These are phyloP conservation scores for Nemoura dubitans DNA, from an alignment of 2,888 invertebrate genomes.

Conservation along the genomic window DNA sequence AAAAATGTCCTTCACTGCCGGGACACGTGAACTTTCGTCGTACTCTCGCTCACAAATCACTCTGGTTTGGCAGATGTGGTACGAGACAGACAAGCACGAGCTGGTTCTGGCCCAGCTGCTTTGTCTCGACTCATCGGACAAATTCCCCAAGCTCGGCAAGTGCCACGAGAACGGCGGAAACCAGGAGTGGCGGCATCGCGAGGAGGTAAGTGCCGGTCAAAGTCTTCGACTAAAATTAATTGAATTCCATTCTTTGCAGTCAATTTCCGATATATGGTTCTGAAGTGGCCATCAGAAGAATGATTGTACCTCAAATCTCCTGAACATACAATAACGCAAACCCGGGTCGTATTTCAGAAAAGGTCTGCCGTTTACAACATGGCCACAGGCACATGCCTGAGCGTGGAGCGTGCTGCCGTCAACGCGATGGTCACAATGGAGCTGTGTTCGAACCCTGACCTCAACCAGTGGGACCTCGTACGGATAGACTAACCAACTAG, in stretches of 20 bases:
- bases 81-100: slow-evolving; percentile 84
- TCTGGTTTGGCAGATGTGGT: slow-evolving; percentile 75
- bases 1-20: too few species aligned
- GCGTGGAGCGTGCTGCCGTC: slow-evolving; percentile 61
- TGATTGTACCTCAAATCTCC: too few species aligned
- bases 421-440: slow-evolving; percentile 67
- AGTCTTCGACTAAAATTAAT: too few species aligned
- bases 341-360: slow-evolving; percentile 62
- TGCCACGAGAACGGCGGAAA: slow-evolving; percentile 92
- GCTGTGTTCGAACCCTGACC: slow-evolving; percentile 66
- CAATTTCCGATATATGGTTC: too few species aligned
- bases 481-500: not conserved
- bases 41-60: too few species aligned
- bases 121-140: slow-evolving; percentile 80
- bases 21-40: too few species aligned
- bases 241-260: too few species aligned
- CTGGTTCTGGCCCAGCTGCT: slow-evolving; percentile 83
- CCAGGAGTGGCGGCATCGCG: slow-evolving; percentile 91
- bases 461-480: slow-evolving; percentile 67
- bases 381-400: slow-evolving; percentile 86
- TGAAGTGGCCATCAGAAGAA: too few species aligned
- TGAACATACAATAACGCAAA: slow-evolving; percentile 45
- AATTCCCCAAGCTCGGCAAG: slow-evolving; percentile 80
- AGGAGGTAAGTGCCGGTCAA: slow-evolving; percentile 69
- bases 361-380: slow-evolving; percentile 84